These are phyloP conservation scores for Apogon hyalosoma DNA, from an alignment of 2,797 vertebrate species.

Conservation along the genomic window DNA sequence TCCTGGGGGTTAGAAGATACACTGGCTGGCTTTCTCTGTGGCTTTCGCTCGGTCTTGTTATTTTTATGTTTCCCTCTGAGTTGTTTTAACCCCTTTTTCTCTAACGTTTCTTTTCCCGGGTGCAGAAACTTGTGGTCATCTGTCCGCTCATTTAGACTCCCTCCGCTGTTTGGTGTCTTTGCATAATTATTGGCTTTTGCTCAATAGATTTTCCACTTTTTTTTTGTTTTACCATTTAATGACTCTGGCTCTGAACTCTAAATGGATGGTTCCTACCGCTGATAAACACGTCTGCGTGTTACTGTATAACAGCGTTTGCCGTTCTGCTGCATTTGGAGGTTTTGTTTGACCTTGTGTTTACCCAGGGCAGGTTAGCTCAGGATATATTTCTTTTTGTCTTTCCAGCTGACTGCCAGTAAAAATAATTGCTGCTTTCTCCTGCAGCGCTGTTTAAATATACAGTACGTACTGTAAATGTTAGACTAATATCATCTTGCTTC, in stretches of 20 bases:
- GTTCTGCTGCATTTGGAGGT: conserved; percentile 24
- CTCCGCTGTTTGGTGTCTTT: conserved; percentile 49
- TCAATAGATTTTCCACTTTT: conserved; percentile 62
- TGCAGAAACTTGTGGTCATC: conserved; percentile 62
- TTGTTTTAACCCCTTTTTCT: conserved; percentile 23
- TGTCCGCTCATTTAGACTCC: conserved; percentile 60
- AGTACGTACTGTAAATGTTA: conserved; percentile 47
- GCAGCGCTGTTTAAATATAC: conserved; percentile 47
- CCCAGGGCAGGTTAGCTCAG: conserved; percentile 48
- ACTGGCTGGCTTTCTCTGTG: conserved; percentile 35
- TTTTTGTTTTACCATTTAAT: conserved; percentile 34
- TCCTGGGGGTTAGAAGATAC: conserved; percentile 11
- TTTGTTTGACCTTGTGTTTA: conserved; percentile 54
- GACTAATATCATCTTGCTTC: conserved; percentile 38
- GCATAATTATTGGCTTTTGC: conserved; percentile 55
- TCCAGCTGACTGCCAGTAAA: conserved; percentile 56
- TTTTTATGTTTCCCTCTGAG: no score
- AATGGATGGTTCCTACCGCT: conserved; percentile 40
- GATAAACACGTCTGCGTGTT: conserved; percentile 42
- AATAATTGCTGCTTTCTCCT: conserved; percentile 35
- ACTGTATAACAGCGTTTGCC: conserved; percentile 17
- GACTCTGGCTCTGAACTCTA: conserved; percentile 21
- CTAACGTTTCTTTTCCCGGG: conserved; percentile 39
- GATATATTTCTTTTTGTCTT: conserved; percentile 61
- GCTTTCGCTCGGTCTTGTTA: conserved; percentile 35